A percentile compares a stretch with the other conserved stretches of the same genome.
phyloP scores from a whole-genome alignment of 2,888 invertebrate species.

The Chaetogeoica ovagalla region DNA sequence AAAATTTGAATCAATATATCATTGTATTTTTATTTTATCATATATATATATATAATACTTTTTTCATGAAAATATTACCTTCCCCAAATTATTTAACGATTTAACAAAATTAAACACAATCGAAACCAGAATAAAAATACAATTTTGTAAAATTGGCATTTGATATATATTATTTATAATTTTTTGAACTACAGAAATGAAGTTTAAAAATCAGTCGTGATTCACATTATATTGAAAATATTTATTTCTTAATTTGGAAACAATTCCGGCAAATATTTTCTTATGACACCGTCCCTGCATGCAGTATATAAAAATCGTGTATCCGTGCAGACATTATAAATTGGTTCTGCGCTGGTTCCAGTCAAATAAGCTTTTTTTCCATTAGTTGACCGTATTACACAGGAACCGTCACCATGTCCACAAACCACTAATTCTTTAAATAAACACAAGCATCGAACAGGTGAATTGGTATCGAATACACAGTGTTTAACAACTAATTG shows the following conservation, averaged over 20 bases:
- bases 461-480: conserved; percentile 59
- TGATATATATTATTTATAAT: too few species aligned
- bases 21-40: conserved; percentile 9
- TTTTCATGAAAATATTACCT: neutral
- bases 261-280: conserved; percentile 64
- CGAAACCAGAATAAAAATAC: neutral
- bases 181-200: neutral
- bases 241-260: conserved; percentile 26
- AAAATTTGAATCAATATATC: conserved; percentile 52
- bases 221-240: neutral
- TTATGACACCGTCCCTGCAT: conserved; percentile 67
- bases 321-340: conserved; percentile 67
- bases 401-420: conserved; percentile 69
- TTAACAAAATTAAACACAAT: neutral
- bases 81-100: neutral
- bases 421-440: conserved; percentile 60
- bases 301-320: conserved; percentile 66
- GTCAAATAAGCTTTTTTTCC: conserved; percentile 65
- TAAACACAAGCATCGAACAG: conserved; percentile 52
- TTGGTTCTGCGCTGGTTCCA: conserved; percentile 72
- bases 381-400: conserved; percentile 63
- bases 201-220: neutral
- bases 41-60: neutral
- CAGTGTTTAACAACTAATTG: conserved; percentile 40
- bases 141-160: neutral